These are phyloP conservation scores for Lithobius niger DNA, from an alignment of 1,140 invertebrate species.

Conservation along the genomic window DNA sequence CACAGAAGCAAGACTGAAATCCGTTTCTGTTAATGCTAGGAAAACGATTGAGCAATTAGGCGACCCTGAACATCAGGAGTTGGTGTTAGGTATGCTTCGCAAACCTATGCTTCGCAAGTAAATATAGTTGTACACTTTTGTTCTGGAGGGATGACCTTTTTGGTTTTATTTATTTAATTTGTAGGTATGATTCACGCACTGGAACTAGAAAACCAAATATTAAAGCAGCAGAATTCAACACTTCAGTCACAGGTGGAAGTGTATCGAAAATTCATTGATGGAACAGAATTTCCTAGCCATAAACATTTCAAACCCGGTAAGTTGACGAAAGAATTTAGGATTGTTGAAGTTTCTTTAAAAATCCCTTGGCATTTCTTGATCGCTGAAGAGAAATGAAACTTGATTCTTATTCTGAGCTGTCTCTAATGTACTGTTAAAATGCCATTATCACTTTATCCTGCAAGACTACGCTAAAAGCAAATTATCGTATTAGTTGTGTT, in stretches of 20 bases:
- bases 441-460: no score
- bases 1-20: slow-evolving; percentile 25
- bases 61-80: slow-evolving; percentile 30
- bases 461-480: neutral
- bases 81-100: slow-evolving; percentile 26
- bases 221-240: slow-evolving; percentile 25
- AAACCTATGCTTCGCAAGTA: neutral
- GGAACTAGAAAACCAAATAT: slow-evolving; percentile 33
- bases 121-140: neutral
- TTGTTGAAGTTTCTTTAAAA: neutral
- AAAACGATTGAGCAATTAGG: slow-evolving; percentile 19
- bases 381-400: neutral
- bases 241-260: slow-evolving; percentile 22
- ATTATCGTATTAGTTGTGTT: no score
- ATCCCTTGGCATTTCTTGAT: neutral
- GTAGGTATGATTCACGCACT: slow-evolving; percentile 33
- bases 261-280: neutral
- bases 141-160: neutral
- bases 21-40: neutral
- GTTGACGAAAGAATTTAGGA: neutral
- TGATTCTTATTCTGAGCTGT: neutral
- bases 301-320: no score
- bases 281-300: no score
- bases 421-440: neutral
- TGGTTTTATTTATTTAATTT: slow-evolving; percentile 8